phyloP scores from a whole-genome alignment of 1,140 invertebrate species.

The Calosoma granatense region DNA sequence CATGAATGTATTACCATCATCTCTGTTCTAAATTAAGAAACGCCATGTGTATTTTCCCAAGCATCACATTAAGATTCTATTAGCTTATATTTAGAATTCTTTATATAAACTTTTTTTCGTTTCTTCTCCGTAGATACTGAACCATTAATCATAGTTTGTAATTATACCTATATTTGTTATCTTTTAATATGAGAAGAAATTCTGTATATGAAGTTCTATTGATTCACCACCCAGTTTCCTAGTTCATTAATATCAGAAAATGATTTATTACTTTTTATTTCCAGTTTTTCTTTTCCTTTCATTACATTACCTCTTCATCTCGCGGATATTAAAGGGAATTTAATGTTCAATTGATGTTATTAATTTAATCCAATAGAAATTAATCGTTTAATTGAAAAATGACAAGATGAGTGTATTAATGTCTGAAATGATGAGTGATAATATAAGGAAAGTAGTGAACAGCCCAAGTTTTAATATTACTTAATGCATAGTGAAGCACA shows the following conservation, averaged over 20 bases:
- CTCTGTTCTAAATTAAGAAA: too few relatives aligned
- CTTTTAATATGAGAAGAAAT: background rate
- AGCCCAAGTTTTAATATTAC: too few relatives aligned
- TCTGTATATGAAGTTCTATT: background rate
- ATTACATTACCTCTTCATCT: too few relatives aligned
- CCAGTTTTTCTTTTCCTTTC: background rate
- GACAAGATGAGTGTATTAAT: too few relatives aligned
- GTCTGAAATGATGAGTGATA: too few relatives aligned
- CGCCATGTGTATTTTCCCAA: background rate
- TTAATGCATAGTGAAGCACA: too few relatives aligned
- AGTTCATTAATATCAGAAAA: constrained; percentile 1
- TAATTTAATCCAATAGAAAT: too few relatives aligned
- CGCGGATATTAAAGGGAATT: too few relatives aligned
- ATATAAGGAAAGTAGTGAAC: too few relatives aligned
- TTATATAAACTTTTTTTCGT: background rate
- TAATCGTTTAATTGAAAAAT: too few relatives aligned
- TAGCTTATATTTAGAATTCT: background rate
- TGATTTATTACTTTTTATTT: background rate
- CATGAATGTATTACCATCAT: too few relatives aligned
- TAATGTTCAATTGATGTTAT: too few relatives aligned
- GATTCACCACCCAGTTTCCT: constrained; percentile 1
- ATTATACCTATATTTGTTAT: background rate
- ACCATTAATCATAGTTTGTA: constrained; percentile 5
- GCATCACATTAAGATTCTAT: constrained; percentile 3
- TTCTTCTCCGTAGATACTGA: background rate